Evolutionary conservation across 1,140 invertebrate genomes (phyloP), one percentile per base, ranked within the genome.

Genomic region (Rhagoletis zephyria): DNA sequence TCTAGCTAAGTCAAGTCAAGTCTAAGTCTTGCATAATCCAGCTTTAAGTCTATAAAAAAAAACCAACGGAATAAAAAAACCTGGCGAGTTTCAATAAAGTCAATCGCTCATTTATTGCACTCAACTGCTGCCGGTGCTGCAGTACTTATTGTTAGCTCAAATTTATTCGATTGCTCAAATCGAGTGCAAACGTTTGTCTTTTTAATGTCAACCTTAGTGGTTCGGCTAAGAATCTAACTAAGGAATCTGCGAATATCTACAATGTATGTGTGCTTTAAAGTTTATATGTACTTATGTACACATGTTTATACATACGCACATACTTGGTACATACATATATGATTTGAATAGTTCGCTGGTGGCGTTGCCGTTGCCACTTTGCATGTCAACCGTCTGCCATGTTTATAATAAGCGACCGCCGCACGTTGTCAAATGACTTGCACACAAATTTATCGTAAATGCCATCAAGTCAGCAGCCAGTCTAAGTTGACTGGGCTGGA

Each of bases 391-490:
- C 74, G 48, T 81, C 74, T 81, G 74, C 48, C 74, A 81, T 81
- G 45, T 81, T 56, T 56, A 81, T 91, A 90, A 91, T 91, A 90
- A 89, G 90, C 88, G 89, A 60, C 60, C 65, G 67, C 48, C 51
- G 81, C 87, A 87, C 90, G 90, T 90, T 91, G 91, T 91, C 91
- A 92, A 92, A 92, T 92, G 91, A 92, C 91, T 92, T 92, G 91
- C 90, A 67, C 90, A 67, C 91, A 92, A 92, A 92, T 92, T 92
- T 92, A 92, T 92, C 91, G 91, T 90, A 92, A 91, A 90, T 91
- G 90, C 89, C 90, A 92, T 92, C 91, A 91, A 87, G 87, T 89
- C 88, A 85, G 81, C 51, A 85, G 81, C 42, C n/a, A 65, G 61
- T 14, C 4, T 19, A 19, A 64, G 65, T 19, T 56, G 5, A 7